Evolutionary conservation across 2,113 vertebrate genomes (phyloP), one percentile per base, ranked within the genome.

Genomic region (Crotalus tigris): DNA sequence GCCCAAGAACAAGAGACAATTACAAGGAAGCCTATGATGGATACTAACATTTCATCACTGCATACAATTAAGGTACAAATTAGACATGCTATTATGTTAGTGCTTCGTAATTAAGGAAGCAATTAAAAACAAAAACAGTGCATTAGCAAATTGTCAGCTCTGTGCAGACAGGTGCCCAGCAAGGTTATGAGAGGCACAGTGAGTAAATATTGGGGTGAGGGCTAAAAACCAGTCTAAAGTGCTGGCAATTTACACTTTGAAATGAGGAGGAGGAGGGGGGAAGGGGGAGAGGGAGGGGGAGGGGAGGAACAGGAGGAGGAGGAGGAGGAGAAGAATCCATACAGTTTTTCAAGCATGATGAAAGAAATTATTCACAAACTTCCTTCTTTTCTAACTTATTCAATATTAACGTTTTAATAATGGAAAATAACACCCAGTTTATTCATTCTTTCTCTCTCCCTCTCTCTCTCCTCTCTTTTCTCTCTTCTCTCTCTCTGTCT

Each of bases 81-180:
- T 98, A 98, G 97, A 98, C 98, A 98, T 97, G 97, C 97, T 97
- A 97, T 98, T 98, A 97, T 98, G 97, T 97, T 97, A 93, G 96
- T 97, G 95, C 96, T 96, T 97, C 96, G 96, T 97, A 98, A 98
- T 98, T 98, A 98, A 98, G 98, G 97, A 98, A 98, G 98, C 97
- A 98, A 98, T 98, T 98, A 98, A 98, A 98, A 98, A 98, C 98
- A 98, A 98, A 98, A 98, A 96, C 97, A 97, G 97, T 97, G 98
- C 97, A 98, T 98, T 98, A 98, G 96, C 97, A 97, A 98, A 97
- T 98, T 98, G 97, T 98, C 97, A 97, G 96, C 97, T 97, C 96
- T 94, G 95, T 95, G 96, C 96, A 90, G 96, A 98, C 96, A 96
- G 97, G 96, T 97, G 96, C 96, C 97, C 96, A 93, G 51, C 94